Percentiles rank a stretch among this genome's conserved stretches.
These are phyloP conservation scores for Neolamprologus variostigma DNA, from an alignment of 2,113 vertebrate species.

Conservation along the genomic window DNA sequence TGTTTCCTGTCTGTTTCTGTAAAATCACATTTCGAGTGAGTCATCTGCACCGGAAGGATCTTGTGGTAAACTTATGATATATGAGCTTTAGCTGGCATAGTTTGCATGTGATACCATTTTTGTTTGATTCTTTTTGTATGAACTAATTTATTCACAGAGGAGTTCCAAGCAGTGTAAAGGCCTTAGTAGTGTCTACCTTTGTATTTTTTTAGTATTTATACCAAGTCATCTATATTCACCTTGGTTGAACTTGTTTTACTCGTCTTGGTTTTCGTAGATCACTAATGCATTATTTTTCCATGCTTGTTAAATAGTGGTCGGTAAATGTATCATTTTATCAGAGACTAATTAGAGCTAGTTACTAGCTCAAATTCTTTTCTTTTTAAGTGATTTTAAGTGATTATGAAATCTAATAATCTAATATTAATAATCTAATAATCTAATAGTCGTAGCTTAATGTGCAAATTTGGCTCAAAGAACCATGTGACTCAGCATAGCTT, in stretches of 20 bases:
- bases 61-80: background rate
- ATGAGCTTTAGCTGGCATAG: background rate
- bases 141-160: background rate
- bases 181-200: background rate
- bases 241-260: background rate
- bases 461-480: background rate
- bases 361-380: background rate
- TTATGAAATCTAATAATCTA: background rate
- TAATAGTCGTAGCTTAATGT: background rate
- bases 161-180: background rate
- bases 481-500: background rate
- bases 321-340: background rate
- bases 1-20: background rate
- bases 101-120: background rate
- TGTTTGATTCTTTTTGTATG: background rate
- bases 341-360: background rate
- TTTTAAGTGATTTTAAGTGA: background rate
- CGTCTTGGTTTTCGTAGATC: accelerated
- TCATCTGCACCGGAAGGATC: background rate
- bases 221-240: background rate
- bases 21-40: background rate
- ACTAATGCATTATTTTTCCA: background rate
- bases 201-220: background rate
- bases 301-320: background rate
- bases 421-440: too few relatives aligned